Evolutionary conservation across 2,797 vertebrate species (phyloP), one percentile per base, ranked within the genome.

Genomic region (Distichodus sexfasciatus): DNA sequence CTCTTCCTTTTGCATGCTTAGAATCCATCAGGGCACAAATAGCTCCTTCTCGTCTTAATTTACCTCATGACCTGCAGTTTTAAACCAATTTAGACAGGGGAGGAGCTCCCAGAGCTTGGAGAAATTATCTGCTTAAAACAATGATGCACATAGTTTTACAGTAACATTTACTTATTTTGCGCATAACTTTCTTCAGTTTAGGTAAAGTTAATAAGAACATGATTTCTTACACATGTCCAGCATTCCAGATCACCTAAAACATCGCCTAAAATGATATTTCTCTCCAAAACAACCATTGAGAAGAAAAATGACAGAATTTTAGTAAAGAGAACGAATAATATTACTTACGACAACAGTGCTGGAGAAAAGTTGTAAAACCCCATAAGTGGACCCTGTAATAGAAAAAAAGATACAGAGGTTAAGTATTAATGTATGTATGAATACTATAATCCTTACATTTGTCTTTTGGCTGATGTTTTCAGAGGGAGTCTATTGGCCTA

Each of bases 301-400:
- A 17, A 40, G 24, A 21, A 48, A n/a, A 35, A 54, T 47, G 65
- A 66, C 31, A 4, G 15, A 36, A 57, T n/a, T n/a, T n/a, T n/a
- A n/a, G n/a, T n/a, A n/a, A n/a, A n/a, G n/a, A n/a, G n/a, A n/a
- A 63, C 76, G 7, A n/a, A 23, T 40, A 64, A 31, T 3, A 29
- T n/a, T 71, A 94, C 96, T 97, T 89, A 99, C 97, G 84, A 98
- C 92, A 80, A 97, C 19, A 1, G 95, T 95, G 83, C 97, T 98
- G 63, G 96, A 98, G 88, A 98, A 96, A 4, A 99, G 88, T 75
- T 99, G 96, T 76, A 98, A 86, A 66, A 97, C 69, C 68, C 97
- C 96, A 69, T 97, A 99, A 0, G 94, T 94, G 66, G 96, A 97
- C 46, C 94, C 96, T 99, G 87, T 72, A 85, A 79, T 11, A 46